Evolutionary conservation across 2,113 vertebrate species (phyloP), one percentile per base, ranked within the genome.

Genomic region (Hirundichthys speculiger): DNA sequence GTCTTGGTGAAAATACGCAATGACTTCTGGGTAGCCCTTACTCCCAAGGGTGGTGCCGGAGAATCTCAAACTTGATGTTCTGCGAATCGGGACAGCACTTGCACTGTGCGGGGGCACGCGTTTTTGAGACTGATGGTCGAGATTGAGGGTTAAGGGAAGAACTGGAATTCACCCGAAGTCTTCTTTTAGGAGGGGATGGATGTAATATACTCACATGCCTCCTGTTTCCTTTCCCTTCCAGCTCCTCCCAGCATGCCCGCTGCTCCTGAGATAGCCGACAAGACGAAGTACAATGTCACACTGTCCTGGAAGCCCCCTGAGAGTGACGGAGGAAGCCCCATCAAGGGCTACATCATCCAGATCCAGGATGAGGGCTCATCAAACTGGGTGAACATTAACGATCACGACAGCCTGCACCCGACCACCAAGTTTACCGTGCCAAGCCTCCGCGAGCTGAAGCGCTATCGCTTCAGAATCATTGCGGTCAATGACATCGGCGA

Each of bases 341-440:
- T 99, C 78, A 98, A 98, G 90, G 98, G 98, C 38, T 99, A 99
- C 84, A 95, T 99, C 62, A 92, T 99, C 87, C 95, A 99, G 91
- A 95, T 96, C 85, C 97, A 98, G 85, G 95, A 94, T 75, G 98
- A 99, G 87, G 96, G 96, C 27, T 93, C 80, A 43, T 91, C 92
- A 3, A 92, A 91, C 0, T 99, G 98, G 98, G 86, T 91, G 71
- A 94, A 86, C 40, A 93, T 95, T 20, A 99, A 96, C 6, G 98
- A 98, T 65, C 91, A 91, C 11, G 97, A 98, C 12, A 92, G 91
- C 75, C 90, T 96, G 20, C 83, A 95, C 61, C 93, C 96, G 69
- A 92, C 92, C 65, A 98, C 96, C 21, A 93, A 96, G 80, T 97
- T 93, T 80, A 96, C 95, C 5, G 84, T 98, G 42, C 96, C 96